Evolutionary conservation across 2,797 vertebrate species (phyloP).

Genomic region (Propithecus perrieri): DNA sequence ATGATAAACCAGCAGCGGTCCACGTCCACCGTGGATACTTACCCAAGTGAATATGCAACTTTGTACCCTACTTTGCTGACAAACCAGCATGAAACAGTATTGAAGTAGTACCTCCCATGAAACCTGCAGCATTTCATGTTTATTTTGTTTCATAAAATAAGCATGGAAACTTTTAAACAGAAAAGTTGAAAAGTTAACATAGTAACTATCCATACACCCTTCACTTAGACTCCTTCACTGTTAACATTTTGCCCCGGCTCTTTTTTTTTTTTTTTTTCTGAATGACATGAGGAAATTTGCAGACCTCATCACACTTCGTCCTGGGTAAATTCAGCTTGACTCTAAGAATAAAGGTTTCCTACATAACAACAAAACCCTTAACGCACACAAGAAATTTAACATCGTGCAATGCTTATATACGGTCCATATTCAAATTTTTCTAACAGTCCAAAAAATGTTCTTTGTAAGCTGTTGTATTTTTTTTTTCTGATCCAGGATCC

Average conservation of each 20-base stretch:
- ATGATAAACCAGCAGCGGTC: not conserved
- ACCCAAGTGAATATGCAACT: not conserved
- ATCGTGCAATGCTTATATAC: not conserved
- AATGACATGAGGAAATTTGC: not conserved
- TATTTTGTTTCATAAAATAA: not conserved
- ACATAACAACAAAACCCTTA: not conserved
- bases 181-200: not conserved
- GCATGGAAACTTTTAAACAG: not conserved
- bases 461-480: not conserved
- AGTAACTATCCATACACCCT: not conserved
- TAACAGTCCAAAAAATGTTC: not conserved
- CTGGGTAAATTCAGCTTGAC: not conserved
- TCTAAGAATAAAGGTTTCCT: not conserved
- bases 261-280: not conserved
- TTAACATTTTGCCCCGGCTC: not conserved
- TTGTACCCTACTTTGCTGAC: no score
- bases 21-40: fast-evolving
- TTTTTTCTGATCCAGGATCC: not conserved
- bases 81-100: fast-evolving
- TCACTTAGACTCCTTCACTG: not conserved
- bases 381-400: not conserved
- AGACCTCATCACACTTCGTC: not conserved
- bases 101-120: not conserved
- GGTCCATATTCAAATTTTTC: not conserved
- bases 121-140: no score